Conservation (phyloP, 2,113 vertebrate genomes). For the Tragelaphus imberbis region DNA sequence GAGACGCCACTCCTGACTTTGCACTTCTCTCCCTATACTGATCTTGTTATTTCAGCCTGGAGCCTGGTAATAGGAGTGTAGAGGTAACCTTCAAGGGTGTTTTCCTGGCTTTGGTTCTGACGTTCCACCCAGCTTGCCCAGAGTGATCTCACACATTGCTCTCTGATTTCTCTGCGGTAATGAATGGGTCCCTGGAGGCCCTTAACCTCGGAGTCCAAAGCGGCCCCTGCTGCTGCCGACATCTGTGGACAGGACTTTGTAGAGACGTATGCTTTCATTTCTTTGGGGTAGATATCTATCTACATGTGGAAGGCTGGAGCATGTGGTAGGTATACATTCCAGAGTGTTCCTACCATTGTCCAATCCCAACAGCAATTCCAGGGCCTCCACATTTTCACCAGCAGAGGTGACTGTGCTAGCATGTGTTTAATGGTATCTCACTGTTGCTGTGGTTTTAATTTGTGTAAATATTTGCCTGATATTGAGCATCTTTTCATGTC, state of each 20-base stretch:
- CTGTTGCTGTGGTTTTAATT: background rate
- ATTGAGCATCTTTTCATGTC: background rate
- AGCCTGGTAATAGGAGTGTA: background rate
- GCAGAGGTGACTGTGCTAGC: background rate
- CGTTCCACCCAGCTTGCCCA: background rate
- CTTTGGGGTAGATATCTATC: background rate
- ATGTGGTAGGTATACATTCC: background rate
- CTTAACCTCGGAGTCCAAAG: background rate
- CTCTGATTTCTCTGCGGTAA: background rate
- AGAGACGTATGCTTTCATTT: background rate
- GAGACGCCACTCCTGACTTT: background rate
- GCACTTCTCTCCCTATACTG: background rate
- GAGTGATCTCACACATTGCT: background rate
- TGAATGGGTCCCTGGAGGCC: background rate
- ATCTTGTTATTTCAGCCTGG: background rate
- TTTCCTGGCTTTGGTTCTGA: background rate
- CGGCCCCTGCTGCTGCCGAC: background rate
- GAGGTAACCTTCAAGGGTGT: background rate
- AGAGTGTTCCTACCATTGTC: background rate
- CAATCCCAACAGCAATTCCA: background rate
- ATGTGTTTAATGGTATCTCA: background rate
- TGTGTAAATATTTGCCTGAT: background rate
- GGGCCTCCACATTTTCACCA: background rate
- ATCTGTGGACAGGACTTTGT: background rate
- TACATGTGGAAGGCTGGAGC: background rate